Percentiles rank a stretch among this genome's conserved stretches.
phyloP scores from a whole-genome alignment of 2,888 invertebrate genomes.

The Polymixis flavicincta region DNA sequence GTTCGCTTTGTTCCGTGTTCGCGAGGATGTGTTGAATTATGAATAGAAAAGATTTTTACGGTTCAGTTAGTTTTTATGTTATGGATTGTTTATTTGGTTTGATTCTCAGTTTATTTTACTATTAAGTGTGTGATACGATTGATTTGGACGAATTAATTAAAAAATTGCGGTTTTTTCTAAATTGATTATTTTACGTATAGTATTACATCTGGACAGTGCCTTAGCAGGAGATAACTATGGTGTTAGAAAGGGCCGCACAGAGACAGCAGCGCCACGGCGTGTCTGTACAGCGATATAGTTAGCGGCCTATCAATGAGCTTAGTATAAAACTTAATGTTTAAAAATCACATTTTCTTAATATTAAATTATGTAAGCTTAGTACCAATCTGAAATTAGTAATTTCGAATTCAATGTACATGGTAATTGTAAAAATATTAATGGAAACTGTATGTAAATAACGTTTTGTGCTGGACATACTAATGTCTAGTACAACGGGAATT shows the following conservation, averaged over 20 bases:
- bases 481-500: conserved; percentile 30
- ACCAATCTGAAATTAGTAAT: conserved; percentile 64
- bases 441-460: conserved; percentile 31
- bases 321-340: conserved; percentile 62
- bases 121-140: conserved; percentile 30
- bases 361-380: conserved; percentile 56
- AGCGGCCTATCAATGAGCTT: conserved; percentile 67
- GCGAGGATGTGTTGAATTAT: conserved; percentile 50
- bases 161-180: conserved; percentile 15
- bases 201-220: conserved; percentile 63
- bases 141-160: conserved; percentile 17
- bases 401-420: conserved; percentile 53
- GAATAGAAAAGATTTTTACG: conserved; percentile 53
- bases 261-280: conserved; percentile 14
- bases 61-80: conserved; percentile 52
- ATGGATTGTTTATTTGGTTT: conserved; percentile 55
- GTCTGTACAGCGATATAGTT: conserved; percentile 37
- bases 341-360: conserved; percentile 61
- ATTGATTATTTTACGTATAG: conserved; percentile 37
- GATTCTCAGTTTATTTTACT: conserved; percentile 41
- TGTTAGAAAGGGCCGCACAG: conserved; percentile 46
- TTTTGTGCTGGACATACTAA: conserved; percentile 21
- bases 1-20: conserved; percentile 36
- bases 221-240: conserved; percentile 51
- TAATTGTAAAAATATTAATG: conserved; percentile 47